A percentile compares a stretch with the other conserved stretches of the same genome.
These are phyloP conservation scores for Coregonus suidteri DNA, from an alignment of 2,797 vertebrate species.

Conservation along the genomic window DNA sequence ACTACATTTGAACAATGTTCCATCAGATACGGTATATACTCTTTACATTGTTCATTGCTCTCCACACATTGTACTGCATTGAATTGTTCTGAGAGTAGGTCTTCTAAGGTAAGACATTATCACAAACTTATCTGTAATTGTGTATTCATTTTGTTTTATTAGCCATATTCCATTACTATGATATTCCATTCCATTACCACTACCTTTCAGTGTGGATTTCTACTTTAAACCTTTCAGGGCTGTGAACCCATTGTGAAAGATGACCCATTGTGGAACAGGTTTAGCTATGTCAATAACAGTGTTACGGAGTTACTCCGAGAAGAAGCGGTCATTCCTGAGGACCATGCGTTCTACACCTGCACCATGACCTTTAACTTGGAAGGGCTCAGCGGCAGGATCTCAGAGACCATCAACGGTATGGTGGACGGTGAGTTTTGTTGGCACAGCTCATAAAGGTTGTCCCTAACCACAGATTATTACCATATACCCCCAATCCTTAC, in stretches of 20 bases:
- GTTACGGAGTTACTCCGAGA: slow-evolving; percentile 48
- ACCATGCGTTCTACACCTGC: slow-evolving; percentile 77
- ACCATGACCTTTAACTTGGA: slow-evolving; percentile 54
- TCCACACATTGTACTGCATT: not conserved
- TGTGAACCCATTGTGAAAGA: slow-evolving; percentile 65
- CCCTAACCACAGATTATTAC: not conserved
- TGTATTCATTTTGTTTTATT: not conserved
- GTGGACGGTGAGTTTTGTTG: slow-evolving; percentile 65
- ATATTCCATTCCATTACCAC: not conserved
- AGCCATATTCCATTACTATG: not conserved
- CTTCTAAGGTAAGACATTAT: not conserved
- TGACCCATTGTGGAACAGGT: slow-evolving; percentile 28
- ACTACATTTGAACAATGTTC: not conserved
- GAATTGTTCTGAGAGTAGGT: not conserved
- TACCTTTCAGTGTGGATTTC: not conserved
- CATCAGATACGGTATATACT: not conserved
- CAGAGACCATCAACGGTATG: slow-evolving; percentile 64
- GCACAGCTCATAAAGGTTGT: not conserved
- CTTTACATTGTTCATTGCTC: not conserved
- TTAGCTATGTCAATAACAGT: slow-evolving; percentile 18
- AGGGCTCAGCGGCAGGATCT: slow-evolving; percentile 62
- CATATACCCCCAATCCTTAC: not conserved
- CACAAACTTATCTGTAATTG: not conserved
- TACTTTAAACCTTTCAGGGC: slow-evolving; percentile 57
- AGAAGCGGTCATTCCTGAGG: slow-evolving; percentile 35